Conservation (phyloP, 1,140 invertebrate genomes). For the Leptinotarsa defecta region DNA sequence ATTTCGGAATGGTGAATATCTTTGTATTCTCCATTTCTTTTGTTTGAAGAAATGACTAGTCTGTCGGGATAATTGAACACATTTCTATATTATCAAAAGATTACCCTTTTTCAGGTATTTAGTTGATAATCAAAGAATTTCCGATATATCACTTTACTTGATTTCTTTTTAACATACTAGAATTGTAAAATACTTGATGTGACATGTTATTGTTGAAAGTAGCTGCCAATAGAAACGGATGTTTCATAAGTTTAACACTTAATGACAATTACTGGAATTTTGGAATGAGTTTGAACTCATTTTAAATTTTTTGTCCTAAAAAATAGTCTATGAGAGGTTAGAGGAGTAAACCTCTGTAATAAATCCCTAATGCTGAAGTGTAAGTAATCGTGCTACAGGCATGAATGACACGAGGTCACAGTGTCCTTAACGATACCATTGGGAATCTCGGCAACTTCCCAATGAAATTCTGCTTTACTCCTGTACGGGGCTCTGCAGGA, state of each 20-base stretch:
- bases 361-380: slow-evolving; percentile 19
- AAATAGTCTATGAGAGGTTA: no score
- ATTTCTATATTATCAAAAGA: background rate
- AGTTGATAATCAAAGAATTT: no score
- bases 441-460: background rate
- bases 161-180: no score
- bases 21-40: background rate
- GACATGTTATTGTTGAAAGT: no score
- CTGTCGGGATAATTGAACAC: background rate
- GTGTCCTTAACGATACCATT: slow-evolving; percentile 21
- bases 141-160: no score
- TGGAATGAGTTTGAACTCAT: no score
- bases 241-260: no score
- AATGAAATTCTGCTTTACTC: slow-evolving; percentile 2
- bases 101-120: no score
- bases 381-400: slow-evolving; percentile 20
- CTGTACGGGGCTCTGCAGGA: slow-evolving; percentile 19
- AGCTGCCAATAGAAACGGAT: no score
- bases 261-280: no score
- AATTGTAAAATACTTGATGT: no score
- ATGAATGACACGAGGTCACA: slow-evolving; percentile 21
- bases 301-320: no score
- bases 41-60: background rate
- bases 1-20: background rate
- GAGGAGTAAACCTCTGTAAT: slow-evolving; percentile 45